phyloP scores from a whole-genome alignment of 2,888 invertebrate species.

The Lasioglossum pauxillum region DNA sequence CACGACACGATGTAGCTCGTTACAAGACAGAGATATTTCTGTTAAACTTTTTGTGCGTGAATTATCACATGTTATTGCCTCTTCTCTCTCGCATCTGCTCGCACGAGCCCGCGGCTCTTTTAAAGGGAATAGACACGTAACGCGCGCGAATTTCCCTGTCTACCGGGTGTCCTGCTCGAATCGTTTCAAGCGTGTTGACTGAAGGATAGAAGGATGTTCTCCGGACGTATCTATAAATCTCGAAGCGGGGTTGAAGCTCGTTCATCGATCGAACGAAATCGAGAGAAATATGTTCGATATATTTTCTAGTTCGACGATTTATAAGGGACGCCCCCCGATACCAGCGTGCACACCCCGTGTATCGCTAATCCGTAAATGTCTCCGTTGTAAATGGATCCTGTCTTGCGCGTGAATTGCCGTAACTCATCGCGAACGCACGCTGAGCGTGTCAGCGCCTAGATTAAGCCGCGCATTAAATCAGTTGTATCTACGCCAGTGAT shows the following conservation, averaged over 20 bases:
- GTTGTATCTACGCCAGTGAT: conserved; percentile 63
- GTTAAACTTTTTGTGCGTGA: conserved; percentile 8
- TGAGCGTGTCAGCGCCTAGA: conserved; percentile 68
- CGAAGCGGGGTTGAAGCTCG: neutral
- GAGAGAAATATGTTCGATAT: neutral
- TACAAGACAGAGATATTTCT: neutral
- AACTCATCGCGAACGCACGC: conserved; percentile 64
- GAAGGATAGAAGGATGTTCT: neutral
- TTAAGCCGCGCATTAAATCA: conserved; percentile 71
- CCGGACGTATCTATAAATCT: neutral
- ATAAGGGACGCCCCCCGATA: neutral
- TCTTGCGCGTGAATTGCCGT: conserved; percentile 70
- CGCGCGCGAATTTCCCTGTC: conserved; percentile 10
- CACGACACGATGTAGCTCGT: neutral
- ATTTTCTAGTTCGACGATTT: neutral
- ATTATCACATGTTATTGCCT: conserved; percentile 30
- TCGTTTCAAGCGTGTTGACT: neutral
- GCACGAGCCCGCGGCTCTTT: conserved; percentile 16
- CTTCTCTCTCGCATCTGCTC: neutral
- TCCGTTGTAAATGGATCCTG: conserved; percentile 70
- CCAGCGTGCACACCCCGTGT: conserved; percentile 26
- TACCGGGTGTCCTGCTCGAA: conserved; percentile 13
- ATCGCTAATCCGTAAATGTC: conserved; percentile 64
- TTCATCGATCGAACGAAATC: neutral
- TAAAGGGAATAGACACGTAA: conserved; percentile 46